These are phyloP conservation scores for Poecilia gillii DNA, from an alignment of 2,797 vertebrate genomes.

Conservation along the genomic window DNA sequence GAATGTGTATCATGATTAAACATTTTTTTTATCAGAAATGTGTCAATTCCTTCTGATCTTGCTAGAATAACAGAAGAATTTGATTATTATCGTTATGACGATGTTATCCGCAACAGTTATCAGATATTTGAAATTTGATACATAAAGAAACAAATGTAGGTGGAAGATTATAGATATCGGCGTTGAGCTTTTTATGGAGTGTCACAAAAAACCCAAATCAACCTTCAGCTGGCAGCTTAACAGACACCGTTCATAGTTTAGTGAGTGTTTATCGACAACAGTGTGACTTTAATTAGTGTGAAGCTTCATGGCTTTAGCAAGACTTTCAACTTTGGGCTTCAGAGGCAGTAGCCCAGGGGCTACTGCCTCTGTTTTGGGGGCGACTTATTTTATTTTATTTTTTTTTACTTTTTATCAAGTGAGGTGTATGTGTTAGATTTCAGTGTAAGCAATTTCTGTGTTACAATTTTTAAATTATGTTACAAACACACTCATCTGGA, in stretches of 20 bases:
- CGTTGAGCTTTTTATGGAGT: not conserved
- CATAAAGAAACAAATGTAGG: not conserved
- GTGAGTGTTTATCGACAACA: not conserved
- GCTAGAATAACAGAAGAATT: not conserved
- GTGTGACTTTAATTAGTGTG: too few species aligned
- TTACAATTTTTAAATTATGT: not conserved
- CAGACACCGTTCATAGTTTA: not conserved
- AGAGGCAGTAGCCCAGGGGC: not conserved
- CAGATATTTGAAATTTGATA: not conserved
- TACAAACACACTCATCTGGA: not conserved
- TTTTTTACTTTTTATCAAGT: not conserved
- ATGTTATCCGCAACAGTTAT: not conserved
- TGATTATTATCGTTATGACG: not conserved
- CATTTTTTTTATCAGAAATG: not conserved
- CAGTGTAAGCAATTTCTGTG: not conserved
- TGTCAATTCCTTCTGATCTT: not conserved
- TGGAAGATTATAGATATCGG: not conserved
- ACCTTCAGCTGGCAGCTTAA: not conserved
- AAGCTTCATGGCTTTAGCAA: not conserved
- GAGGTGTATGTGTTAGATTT: not conserved
- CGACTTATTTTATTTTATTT: not conserved
- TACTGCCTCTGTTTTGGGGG: not conserved
- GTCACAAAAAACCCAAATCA: not conserved
- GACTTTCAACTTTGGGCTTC: not conserved
- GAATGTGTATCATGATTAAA: not conserved